Evolutionary conservation across 53 echinoderm and acorn worm species (phyloP), one percentile per base, ranked within the genome.

Genomic region (Temnopleurus reevesii): DNA sequence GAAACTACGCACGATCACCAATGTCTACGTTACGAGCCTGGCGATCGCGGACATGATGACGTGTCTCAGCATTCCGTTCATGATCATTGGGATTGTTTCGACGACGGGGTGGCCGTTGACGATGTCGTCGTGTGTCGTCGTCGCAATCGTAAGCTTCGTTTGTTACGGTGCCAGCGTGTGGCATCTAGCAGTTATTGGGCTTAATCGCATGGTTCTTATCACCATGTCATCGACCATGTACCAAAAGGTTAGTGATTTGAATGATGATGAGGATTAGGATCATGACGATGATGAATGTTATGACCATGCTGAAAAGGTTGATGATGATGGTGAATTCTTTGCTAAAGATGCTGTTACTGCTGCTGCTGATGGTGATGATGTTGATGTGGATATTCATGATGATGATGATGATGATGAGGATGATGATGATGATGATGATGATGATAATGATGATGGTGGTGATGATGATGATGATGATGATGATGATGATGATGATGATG

Each of bases 161-260:
- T 85, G 86, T 61, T 12, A 2, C 4, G 86, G 86, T 8, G 36
- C 58, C 30, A 85, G 86, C 38, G 61, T 85, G 3, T 85, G 86
- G 86, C 86, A 85, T 46, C 24, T 85, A 3, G 61, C 46, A 26
- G 41, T 46, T 44, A 85, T 85, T 6, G 86, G 63, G 19, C 45
- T 85, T 25, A 85, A 85, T 45, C 59, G 86, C 6, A 85, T 85
- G 86, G 44, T 59, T 17, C 61, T 85, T 2, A 61, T 85, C 13
- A 85, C 86, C 25, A 59, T 60, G 44, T 21, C 63, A 7, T 18
- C 86, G 12, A 27, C 86, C 2, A 61, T 5, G 2, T 85, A 85
- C 38, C 86, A 24, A n/a, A 85, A 85, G 86, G 86, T 85, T 21
- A 51, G 38, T 77, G 4, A n/a, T n/a, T n/a, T n/a, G n/a, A n/a